Conservation (phyloP, 2,113 vertebrate genomes). For the Rana temporaria region DNA sequence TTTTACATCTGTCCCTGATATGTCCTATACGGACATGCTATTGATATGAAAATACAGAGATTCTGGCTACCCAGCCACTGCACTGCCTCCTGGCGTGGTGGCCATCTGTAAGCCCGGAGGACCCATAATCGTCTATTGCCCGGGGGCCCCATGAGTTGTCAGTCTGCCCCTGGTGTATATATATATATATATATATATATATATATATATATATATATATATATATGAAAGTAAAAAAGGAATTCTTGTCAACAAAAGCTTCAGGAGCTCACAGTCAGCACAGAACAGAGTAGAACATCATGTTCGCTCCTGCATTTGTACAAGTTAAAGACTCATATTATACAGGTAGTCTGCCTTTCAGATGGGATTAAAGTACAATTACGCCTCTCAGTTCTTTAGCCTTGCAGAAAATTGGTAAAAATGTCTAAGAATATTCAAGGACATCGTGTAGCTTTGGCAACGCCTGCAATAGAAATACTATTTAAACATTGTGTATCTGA, state of each 20-base stretch:
- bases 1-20: too few relatives aligned
- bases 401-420: constrained; percentile 4
- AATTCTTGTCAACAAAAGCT: constrained; percentile 20
- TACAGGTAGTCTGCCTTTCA: constrained; percentile 14
- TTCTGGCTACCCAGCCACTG: too few relatives aligned
- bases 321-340: background rate
- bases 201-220: too few relatives aligned
- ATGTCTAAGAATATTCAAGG: background rate
- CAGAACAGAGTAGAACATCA: background rate
- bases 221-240: background rate
- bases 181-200: too few relatives aligned
- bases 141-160: too few relatives aligned
- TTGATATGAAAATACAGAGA: too few relatives aligned
- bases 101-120: too few relatives aligned
- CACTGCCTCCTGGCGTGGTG: too few relatives aligned
- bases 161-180: too few relatives aligned
- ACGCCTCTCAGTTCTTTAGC: background rate
- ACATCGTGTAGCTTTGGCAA: background rate
- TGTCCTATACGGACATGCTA: too few relatives aligned
- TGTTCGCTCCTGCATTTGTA: constrained; percentile 37
- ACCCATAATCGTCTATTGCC: too few relatives aligned
- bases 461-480: background rate
- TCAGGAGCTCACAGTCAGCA: background rate
- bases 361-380: background rate
- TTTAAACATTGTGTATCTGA: background rate